These are phyloP conservation scores for Drosophila hamatofila DNA, from an alignment of 2,888 invertebrate genomes.

Conservation along the genomic window DNA sequence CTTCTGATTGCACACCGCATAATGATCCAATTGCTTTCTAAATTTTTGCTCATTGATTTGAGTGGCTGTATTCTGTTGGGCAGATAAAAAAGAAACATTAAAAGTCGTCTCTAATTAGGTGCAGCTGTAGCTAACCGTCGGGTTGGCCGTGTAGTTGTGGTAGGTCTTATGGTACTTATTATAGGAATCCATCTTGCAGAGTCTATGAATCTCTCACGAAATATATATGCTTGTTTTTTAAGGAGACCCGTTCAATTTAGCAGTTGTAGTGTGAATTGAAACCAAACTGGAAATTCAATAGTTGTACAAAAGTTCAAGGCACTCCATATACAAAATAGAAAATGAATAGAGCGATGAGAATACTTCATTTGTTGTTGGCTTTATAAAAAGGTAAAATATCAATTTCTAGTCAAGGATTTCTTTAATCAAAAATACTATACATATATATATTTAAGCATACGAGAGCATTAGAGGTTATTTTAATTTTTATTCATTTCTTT, in stretches of 20 bases:
- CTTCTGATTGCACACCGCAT: not conserved
- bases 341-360: not conserved
- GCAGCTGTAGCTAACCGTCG: not conserved
- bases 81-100: not conserved
- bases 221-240: not conserved
- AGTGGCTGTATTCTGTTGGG: not conserved
- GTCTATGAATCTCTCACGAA: not conserved
- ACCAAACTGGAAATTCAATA: not conserved
- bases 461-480: no score
- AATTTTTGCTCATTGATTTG: not conserved
- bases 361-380: not conserved
- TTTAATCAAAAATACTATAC: no score
- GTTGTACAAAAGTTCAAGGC: not conserved
- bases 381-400: not conserved
- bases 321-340: not conserved
- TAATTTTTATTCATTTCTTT: no score
- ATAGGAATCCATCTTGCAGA: not conserved
- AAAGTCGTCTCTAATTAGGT: no score
- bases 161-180: not conserved
- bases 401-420: not conserved
- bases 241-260: not conserved
- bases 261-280: not conserved
- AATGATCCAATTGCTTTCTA: not conserved
- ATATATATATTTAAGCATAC: no score
- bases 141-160: not conserved